Percentiles rank a stretch among this genome's conserved stretches.
phyloP scores from a whole-genome alignment of 2,888 invertebrate species.

The Netelia fuscicornis region DNA sequence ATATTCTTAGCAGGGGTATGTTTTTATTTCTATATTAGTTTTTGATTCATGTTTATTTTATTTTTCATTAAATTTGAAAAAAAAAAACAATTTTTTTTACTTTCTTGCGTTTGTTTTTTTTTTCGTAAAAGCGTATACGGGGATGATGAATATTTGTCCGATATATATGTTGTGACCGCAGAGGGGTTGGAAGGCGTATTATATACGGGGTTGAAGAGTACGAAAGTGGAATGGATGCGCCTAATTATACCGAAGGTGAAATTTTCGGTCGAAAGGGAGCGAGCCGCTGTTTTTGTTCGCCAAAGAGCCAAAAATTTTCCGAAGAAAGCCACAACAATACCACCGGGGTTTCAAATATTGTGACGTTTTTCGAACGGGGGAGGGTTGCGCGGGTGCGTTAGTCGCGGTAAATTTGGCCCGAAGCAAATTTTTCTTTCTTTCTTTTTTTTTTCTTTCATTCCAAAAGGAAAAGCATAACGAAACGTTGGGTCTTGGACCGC shows the following conservation, averaged over 20 bases:
- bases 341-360: conserved; percentile 63
- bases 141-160: background rate
- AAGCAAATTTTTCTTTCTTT: conserved; percentile 18
- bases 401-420: conserved; percentile 58
- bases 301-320: conserved; percentile 23
- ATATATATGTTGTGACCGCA: background rate
- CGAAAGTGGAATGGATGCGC: conserved; percentile 45
- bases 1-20: background rate
- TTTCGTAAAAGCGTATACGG: no score
- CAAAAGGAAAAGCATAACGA: conserved; percentile 64
- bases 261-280: conserved; percentile 60
- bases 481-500: conserved; percentile 34
- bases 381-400: conserved; percentile 29
- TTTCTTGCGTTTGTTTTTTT: no score
- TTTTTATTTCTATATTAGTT: background rate
- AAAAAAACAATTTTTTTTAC: no score
- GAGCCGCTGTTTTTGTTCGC: background rate
- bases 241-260: conserved; percentile 61
- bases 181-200: background rate
- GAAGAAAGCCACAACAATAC: conserved; percentile 63
- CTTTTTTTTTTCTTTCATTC: background rate
- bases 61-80: no score
- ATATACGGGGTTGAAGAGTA: conserved; percentile 26
- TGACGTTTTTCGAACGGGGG: conserved; percentile 50
- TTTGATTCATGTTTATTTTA: no score